Base-by-base conservation (phyloP, 2,113 vertebrate genomes). In the Sisor rabdophorus region DNA sequence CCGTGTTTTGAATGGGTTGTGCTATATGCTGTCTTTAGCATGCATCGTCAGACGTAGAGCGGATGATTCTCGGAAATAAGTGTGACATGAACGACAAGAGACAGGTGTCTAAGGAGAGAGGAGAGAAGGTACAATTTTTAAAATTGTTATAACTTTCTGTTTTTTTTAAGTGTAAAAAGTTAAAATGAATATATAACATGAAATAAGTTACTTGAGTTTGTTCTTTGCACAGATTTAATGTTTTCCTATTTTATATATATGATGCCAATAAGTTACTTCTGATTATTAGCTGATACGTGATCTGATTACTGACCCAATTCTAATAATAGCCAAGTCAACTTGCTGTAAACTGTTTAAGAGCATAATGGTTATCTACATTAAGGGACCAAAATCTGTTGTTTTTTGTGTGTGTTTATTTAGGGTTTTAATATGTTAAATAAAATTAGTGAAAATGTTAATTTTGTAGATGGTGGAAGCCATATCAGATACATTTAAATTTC, bases 1-100 rank as follows among this genome's bases (percentile, higher is more conserved):
- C 9, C 3, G 4, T 19, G 53, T 24, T 13, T 54, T 76, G 28
- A 79, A 48, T 44, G 2, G 11, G 13, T 61, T 60, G 69, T 63
- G 50, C 28, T 52, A 22, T 5, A 55, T 47, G 58, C 67, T 83
- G 61, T 63, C 63, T 82, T 59, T 85, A 98, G 97, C 96, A 99
- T 67, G 96, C 97, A 67, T 98, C 96, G 26, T 96, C 95, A 40
- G 97, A 99, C 63, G 96, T 99, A 48, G 97, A 99, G 89, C 94
- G 95, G 83, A 98, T 99, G 95, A 92, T 99, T 87, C 87, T 99
- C 77, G 97, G 96, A 24, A 99, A 99, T 89, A 99, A 99, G 85
- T 98, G 95, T 77, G 97, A 99, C 86, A 98, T 99, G 96, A 94
- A 94, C 83, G 96, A 98, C 82, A 96, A 92, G 88, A 94, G 97